Base-by-base conservation (phyloP, 1,140 invertebrate species). In the Sminthurides bifidus region DNA sequence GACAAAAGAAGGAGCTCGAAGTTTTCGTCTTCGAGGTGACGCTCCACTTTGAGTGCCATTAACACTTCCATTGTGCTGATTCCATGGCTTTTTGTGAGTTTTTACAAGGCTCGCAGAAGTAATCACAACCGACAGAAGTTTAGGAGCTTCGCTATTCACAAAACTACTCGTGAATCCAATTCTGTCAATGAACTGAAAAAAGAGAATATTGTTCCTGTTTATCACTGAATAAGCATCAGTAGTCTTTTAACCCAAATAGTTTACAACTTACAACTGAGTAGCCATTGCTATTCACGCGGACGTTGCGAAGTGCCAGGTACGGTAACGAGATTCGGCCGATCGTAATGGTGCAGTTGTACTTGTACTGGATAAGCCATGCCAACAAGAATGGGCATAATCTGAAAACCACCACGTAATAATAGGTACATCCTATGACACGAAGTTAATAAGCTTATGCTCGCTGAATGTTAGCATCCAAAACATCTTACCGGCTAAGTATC, bases 91-190 rank as follows among this genome's bases (percentile, higher is more conserved):
- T 64, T 76, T 74, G 58, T 84, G 77, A 74, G 86, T 81, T 68
- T 88, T 86, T 58, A 87, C 87, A 50, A 94, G 81, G 53, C 86
- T 76, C 4, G 92, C 82, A 69, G 89, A 85, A 50, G 80, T 78
- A 60, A 91, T 79, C 24, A 89, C 81, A 27, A 94, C 78, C 8
- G 85, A 86, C 19, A 94, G 68, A 8, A 92, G 72, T 73, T 92
- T 94, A 21, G 84, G 88, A 24, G 87, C 83, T 60, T 90, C 86
- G 10, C 85, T 87, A 68, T 88, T 92, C 52, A 92, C 79, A 68
- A 91, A 83, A 73, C 87, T 91, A 69, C 88, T 92, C 17, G 85
- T 79, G 52, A 92, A 77, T 65, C 85, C 83, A 52, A 92, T 80
- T 70, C 87, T 81, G 66, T 91, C 85, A 58, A 93, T 81, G 73